phyloP scores from a whole-genome alignment of 1,140 invertebrate species.

The Cylas formicarius region DNA sequence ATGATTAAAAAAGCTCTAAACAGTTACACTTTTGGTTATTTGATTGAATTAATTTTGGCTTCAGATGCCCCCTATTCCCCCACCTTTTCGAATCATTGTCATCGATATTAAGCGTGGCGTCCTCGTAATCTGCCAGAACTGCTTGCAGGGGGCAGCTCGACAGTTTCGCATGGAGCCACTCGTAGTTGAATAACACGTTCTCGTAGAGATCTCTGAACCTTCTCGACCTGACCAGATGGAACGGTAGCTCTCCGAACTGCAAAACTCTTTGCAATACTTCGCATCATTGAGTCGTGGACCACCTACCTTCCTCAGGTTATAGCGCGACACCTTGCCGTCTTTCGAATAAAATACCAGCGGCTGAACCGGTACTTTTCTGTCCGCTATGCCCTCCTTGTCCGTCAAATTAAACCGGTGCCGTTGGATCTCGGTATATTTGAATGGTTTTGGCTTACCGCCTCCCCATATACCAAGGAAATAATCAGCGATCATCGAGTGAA shows the following conservation, averaged over 20 bases:
- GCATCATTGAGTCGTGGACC: too few relatives aligned
- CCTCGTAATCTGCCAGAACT: slow-evolving; percentile 92
- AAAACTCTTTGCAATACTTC: too few relatives aligned
- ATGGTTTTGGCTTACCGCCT: slow-evolving; percentile 88
- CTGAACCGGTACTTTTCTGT: slow-evolving; percentile 92
- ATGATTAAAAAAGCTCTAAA: too few relatives aligned
- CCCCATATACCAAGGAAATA: slow-evolving; percentile 97
- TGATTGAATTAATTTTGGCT: slow-evolving; percentile 1
- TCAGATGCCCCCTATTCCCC: slow-evolving; percentile 51
- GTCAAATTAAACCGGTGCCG: slow-evolving; percentile 78
- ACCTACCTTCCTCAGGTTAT: slow-evolving; percentile 79
- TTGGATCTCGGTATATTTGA: slow-evolving; percentile 96
- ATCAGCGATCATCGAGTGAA: slow-evolving; percentile 95
- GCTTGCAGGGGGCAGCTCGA: slow-evolving; percentile 91
- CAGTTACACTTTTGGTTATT: not conserved
- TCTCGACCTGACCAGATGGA: slow-evolving; percentile 82
- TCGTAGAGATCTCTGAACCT: slow-evolving; percentile 90
- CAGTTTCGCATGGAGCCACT: slow-evolving; percentile 95
- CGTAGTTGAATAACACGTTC: slow-evolving; percentile 94
- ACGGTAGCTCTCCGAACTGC: slow-evolving; percentile 91
- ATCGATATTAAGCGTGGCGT: slow-evolving; percentile 77
- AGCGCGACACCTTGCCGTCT: slow-evolving; percentile 78
- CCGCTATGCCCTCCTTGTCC: slow-evolving; percentile 87
- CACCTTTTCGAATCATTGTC: slow-evolving; percentile 77
- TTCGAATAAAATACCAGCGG: slow-evolving; percentile 88